These are phyloP conservation scores for Lasioglossum albipes DNA, from an alignment of 1,140 invertebrate genomes.

Conservation along the genomic window DNA sequence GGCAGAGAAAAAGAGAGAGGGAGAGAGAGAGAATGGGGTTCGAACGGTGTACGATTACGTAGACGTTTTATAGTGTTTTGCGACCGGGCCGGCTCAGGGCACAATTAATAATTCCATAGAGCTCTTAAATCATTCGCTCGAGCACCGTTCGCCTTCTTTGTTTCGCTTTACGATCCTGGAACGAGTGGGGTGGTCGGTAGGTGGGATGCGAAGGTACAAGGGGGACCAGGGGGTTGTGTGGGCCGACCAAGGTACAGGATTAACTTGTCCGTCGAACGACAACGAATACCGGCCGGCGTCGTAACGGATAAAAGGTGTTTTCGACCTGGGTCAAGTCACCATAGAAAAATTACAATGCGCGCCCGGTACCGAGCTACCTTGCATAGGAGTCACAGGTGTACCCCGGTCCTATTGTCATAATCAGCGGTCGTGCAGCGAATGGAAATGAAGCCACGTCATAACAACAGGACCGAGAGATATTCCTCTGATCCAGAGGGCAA, in stretches of 20 bases:
- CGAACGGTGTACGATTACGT: constrained; percentile 8
- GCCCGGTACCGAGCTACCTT: neutral
- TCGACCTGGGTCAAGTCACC: constrained; percentile 30
- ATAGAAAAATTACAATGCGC: neutral
- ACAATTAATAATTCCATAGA: constrained; percentile 31
- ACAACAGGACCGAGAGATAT: neutral
- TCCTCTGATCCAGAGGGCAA: neutral
- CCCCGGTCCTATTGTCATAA: constrained; percentile 7
- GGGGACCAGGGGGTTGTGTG: neutral
- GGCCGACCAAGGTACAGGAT: neutral
- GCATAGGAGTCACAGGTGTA: neutral
- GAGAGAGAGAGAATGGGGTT: neutral
- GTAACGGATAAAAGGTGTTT: constrained; percentile 23
- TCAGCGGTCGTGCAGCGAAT: constrained; percentile 10
- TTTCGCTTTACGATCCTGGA: neutral
- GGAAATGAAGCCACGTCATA: neutral
- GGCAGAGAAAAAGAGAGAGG: too few relatives aligned
- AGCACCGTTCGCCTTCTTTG: constrained; percentile 5
- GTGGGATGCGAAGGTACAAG: too few relatives aligned
- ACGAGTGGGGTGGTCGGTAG: neutral
- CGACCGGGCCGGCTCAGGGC: neutral
- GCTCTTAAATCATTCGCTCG: constrained; percentile 25
- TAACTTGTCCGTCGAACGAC: constrained; percentile 23
- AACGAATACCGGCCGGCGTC: neutral
- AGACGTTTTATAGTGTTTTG: constrained; percentile 11